These are phyloP conservation scores for Sula dactylatra DNA, from an alignment of 2,113 vertebrate species.

Conservation along the genomic window DNA sequence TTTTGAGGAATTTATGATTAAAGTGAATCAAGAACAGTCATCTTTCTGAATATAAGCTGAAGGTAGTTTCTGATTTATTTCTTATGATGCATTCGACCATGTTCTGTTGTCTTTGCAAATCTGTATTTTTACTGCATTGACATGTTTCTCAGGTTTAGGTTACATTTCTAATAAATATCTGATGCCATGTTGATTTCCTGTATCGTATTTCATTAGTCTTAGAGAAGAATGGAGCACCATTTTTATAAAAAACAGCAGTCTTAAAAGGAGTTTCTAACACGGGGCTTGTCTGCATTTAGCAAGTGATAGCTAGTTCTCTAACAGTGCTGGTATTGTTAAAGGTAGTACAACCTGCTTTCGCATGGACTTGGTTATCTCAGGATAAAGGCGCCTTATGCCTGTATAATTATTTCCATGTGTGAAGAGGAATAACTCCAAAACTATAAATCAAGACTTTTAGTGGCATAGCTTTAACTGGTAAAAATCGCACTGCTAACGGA, in stretches of 20 bases:
- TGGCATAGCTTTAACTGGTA: not conserved
- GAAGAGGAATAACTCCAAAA: constrained; percentile 33
- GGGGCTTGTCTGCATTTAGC: not conserved
- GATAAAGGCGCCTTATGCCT: constrained; percentile 38
- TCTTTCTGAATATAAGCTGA: constrained; percentile 28
- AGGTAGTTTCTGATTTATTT: constrained; percentile 53
- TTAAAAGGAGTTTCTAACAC: constrained; percentile 9
- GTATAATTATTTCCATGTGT: constrained; percentile 36
- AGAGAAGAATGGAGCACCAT: not conserved
- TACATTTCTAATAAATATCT: constrained; percentile 60
- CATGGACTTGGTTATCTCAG: constrained; percentile 55
- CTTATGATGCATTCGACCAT: constrained; percentile 43
- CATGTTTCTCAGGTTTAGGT: constrained; percentile 53
- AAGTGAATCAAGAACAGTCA: constrained; percentile 32
- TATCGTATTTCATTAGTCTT: constrained; percentile 52
- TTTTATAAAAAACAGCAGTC: constrained; percentile 51
- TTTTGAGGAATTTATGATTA: constrained; percentile 54
- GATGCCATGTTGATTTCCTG: constrained; percentile 48
- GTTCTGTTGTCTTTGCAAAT: constrained; percentile 59
- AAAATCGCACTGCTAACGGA: constrained; percentile 21
- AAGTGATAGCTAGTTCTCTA: not conserved
- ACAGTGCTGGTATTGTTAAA: constrained; percentile 46
- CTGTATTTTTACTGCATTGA: constrained; percentile 49
- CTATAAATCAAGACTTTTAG: constrained; percentile 15
- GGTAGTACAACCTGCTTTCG: not conserved